Conservation (phyloP, 1,140 invertebrate species). For the Nomia melanderi region DNA sequence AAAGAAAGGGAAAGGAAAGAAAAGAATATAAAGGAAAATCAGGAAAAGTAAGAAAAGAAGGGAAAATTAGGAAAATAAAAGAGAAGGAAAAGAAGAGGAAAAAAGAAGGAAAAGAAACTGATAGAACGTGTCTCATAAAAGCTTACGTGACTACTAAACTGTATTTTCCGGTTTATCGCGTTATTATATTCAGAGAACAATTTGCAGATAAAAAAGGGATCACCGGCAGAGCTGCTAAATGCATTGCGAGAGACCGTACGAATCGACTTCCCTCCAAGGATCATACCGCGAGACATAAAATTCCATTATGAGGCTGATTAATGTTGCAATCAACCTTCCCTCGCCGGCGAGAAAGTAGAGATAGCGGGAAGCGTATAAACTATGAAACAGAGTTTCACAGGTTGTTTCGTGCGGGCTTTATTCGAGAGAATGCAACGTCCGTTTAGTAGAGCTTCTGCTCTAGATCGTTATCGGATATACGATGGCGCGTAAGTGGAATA, state of each 20-base stretch:
- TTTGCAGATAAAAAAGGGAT: neutral
- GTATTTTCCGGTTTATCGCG: conserved; percentile 4
- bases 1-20: too few relatives aligned
- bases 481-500: too few relatives aligned
- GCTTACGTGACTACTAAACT: conserved; percentile 3
- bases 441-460: too few relatives aligned
- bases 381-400: neutral
- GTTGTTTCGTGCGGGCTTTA: neutral
- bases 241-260: neutral
- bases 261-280: neutral
- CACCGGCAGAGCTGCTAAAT: neutral
- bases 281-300: neutral
- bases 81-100: too few relatives aligned
- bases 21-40: too few relatives aligned
- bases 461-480: too few relatives aligned
- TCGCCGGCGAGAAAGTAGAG: neutral
- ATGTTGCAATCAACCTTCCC: neutral
- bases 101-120: too few relatives aligned
- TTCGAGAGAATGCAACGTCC: too few relatives aligned
- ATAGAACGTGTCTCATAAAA: neutral
- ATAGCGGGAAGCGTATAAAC: neutral
- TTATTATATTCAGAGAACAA: neutral
- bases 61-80: too few relatives aligned
- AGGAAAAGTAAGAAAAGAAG: too few relatives aligned
- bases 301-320: neutral